These are phyloP conservation scores for Drosophila chauvacae DNA, from an alignment of 1,140 invertebrate genomes.

Conservation along the genomic window DNA sequence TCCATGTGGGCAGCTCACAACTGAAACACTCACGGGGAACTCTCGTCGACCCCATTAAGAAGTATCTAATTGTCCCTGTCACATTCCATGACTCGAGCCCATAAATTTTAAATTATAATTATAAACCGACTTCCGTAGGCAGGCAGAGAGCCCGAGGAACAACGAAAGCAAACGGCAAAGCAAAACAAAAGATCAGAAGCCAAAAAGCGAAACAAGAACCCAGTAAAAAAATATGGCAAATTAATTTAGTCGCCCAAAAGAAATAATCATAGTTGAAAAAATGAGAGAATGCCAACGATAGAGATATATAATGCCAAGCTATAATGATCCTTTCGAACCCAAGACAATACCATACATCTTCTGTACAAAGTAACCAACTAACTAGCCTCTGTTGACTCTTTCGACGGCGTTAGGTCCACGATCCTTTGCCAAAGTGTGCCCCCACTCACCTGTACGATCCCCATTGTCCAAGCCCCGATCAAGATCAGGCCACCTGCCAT, in stretches of 20 bases:
- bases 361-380: background rate
- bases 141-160: background rate
- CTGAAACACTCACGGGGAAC: background rate
- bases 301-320: too few species aligned
- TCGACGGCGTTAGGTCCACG: background rate
- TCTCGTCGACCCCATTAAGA: conserved; percentile 21
- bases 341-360: background rate
- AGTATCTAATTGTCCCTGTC: conserved; percentile 14
- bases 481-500: conserved; percentile 75
- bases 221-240: conserved; percentile 12
- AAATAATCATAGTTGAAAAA: background rate
- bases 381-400: background rate
- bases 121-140: conserved; percentile 35
- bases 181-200: conserved; percentile 28
- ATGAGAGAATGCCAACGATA: background rate
- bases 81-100: conserved; percentile 18
- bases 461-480: conserved; percentile 15
- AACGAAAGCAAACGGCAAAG: conserved; percentile 13
- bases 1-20: conserved; percentile 7
- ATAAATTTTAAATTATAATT: conserved; percentile 23
- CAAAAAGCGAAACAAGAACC: conserved; percentile 1
- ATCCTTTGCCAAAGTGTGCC: background rate
- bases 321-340: background rate
- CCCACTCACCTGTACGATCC: background rate
- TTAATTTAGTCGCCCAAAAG: conserved; percentile 26